Base-by-base conservation (phyloP, 2,797 vertebrate genomes). In the Atherinosoma microstoma region DNA sequence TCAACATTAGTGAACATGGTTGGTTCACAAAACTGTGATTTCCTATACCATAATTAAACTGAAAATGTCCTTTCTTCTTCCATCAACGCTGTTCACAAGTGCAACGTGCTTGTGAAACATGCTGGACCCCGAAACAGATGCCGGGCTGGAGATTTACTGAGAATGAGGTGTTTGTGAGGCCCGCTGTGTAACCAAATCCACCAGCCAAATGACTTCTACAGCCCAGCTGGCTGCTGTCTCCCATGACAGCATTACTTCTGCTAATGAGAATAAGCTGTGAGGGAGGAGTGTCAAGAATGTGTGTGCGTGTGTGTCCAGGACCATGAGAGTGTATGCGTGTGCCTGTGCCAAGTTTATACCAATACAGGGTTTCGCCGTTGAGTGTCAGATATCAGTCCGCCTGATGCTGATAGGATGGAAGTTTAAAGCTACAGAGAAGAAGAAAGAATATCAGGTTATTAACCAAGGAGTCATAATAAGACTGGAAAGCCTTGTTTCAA, bases 211-310 rank as follows among this genome's bases (percentile, higher is more conserved):
- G 76, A 84, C 87, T 90, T 84, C 64, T 71, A 47, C 47, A 6
- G 80, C 80, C 89, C 91, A 92, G 89, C 87, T 91, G 87, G 88
- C 87, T 67, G 77, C 75, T 59, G 82, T 78, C 76, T 89, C 76
- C 71, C 58, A 84, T 85, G 89, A 90, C 86, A 83, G 70, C 85
- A 89, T 82, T 69, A 82, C 68, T 35, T 76, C 80, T 62, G 71
- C 79, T 88, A 85, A 89, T 91, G 85, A 88, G 85, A 86, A 86
- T 80, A 77, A 89, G 83, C 79, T 81, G 82, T n/a, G 30, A 75
- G 66, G 34, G 74, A 73, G 74, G 73, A 77, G 78, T 70, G 62
- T 58, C 58, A 59, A 58, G 76, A 67, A 34, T 67, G 53, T 73
- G 56, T 70, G 64, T 57, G 71, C 35, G 49, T 24, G 66, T 24